These are phyloP conservation scores for Catharus minimus DNA, from an alignment of 2,113 vertebrate genomes.

Conservation along the genomic window DNA sequence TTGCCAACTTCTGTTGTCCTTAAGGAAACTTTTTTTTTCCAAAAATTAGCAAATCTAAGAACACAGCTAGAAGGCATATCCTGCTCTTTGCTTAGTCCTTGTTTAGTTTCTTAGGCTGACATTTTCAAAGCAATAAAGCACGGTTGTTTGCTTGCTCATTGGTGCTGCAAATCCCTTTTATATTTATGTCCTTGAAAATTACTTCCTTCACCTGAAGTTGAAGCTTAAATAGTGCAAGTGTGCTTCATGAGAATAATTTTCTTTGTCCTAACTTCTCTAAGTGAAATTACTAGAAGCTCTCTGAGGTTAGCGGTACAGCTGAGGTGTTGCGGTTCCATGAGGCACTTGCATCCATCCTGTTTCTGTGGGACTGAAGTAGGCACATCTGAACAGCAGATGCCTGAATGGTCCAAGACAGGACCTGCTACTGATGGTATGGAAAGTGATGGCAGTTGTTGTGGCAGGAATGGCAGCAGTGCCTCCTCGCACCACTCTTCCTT, in stretches of 20 bases:
- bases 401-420: background rate
- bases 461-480: background rate
- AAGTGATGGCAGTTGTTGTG: background rate
- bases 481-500: background rate
- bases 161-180: background rate
- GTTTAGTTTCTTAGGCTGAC: background rate
- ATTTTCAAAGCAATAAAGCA: background rate
- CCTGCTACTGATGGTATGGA: fast-evolving
- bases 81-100: background rate
- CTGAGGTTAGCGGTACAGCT: background rate
- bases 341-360: fast-evolving
- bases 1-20: background rate
- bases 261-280: background rate
- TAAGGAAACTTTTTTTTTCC: background rate
- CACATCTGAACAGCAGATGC: background rate
- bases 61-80: background rate
- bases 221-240: background rate
- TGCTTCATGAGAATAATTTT: background rate
- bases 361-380: background rate
- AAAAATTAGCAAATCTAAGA: background rate
- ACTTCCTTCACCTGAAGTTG: background rate
- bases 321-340: background rate
- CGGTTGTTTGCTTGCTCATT: background rate
- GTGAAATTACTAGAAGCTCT: background rate
- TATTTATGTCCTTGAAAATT: background rate